Conservation (phyloP, 2,888 invertebrate genomes). For the Uropetala carovei region DNA sequence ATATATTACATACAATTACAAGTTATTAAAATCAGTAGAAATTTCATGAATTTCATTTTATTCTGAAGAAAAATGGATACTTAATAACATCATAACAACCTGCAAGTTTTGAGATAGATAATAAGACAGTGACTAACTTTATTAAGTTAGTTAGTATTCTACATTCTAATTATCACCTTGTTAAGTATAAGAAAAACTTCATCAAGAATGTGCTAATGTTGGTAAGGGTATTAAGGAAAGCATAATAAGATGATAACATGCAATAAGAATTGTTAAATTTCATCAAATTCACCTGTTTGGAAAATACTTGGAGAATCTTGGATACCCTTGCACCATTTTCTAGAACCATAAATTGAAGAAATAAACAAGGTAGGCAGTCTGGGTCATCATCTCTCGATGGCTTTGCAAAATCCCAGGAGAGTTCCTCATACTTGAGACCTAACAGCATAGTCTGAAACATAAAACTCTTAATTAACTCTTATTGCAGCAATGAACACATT, state of each 20-base stretch:
- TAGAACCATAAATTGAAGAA: constrained; percentile 91
- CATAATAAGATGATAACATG: constrained; percentile 40
- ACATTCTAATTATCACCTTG: too few species aligned
- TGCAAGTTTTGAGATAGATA: too few species aligned
- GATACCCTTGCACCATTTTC: constrained; percentile 87
- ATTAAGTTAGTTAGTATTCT: too few species aligned
- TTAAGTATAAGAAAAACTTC: not conserved
- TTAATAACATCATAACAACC: too few species aligned
- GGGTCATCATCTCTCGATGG: constrained; percentile 88
- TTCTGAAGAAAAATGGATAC: too few species aligned
- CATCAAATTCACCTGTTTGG: constrained; percentile 76
- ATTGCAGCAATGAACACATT: too few species aligned
- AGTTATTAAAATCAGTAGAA: too few species aligned
- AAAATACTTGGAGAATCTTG: constrained; percentile 84
- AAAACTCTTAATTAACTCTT: constrained; percentile 22
- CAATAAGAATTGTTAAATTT: not conserved
- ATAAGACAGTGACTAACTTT: too few species aligned
- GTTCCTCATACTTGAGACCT: constrained; percentile 90
- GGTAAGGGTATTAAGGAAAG: not conserved
- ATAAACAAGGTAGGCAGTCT: constrained; percentile 93
- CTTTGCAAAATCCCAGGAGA: constrained; percentile 95
- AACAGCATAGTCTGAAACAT: constrained; percentile 85
- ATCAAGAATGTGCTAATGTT: not conserved
- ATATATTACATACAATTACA: too few species aligned
- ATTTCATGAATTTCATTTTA: too few species aligned